Base-by-base conservation (phyloP, 2,797 vertebrate species). In the Synaphobranchus kaupii region DNA sequence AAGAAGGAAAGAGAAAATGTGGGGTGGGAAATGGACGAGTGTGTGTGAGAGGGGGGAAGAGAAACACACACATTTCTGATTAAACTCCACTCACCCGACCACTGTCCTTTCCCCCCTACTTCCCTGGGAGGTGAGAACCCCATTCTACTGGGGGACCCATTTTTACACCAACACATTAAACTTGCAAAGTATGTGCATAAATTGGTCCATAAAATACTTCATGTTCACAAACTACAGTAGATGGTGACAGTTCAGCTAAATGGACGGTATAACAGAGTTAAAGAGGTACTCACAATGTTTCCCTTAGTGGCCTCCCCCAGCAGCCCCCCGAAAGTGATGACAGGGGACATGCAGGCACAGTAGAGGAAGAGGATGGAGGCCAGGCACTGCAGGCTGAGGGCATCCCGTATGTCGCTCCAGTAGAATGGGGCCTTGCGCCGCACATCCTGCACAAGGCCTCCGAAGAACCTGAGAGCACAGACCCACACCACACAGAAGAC, bases 311-410 rank as follows among this genome's bases (percentile, higher is more conserved):
- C 98, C 96, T 99, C 98, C 91, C 98, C 98, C 91, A 99, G 97
- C 93, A 99, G 96, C 92, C 98, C 98, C 94, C 98, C 98, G 90
- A 99, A 99, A 93, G 98, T 99, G 97, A 99, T 98, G 96, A 99
- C 98, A 91, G 98, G 98, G 92, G 98, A 99, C 98, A 99, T 99
- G 96, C 98, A 99, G 96, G 98, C 98, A 94, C 98, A 99, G 96
- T 99, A 99, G 93, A 99, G 98, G 95, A 99, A 99, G 93, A 99
- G 97, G 96, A 99, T 92, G 91, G 98, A 99, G 94, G 98, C 98
- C 90, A 99, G 96, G 96, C 98, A 99, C 96, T 99, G 98, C 94
- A 99, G 97, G 92, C 95, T 99, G 94, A 99, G 91, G 89, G 98
- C 97, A 95, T 99, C 98, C 94, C 97, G 96, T 94, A 98, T 96